phyloP scores from a whole-genome alignment of 2,113 vertebrate species.

The Meriones unguiculatus region DNA sequence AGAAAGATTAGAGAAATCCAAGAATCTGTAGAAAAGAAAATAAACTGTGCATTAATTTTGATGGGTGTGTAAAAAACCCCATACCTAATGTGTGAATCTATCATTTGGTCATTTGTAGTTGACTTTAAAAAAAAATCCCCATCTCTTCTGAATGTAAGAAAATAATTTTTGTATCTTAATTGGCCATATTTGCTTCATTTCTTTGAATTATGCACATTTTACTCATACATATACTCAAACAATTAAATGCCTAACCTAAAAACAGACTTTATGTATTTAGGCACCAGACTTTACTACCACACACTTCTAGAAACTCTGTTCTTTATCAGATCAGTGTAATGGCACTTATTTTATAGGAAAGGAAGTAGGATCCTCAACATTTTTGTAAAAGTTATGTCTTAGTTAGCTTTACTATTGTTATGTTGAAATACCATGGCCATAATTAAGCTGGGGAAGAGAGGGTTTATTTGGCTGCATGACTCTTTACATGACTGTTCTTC shows the following conservation, averaged over 20 bases:
- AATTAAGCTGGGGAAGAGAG: not conserved
- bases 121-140: slow-evolving; percentile 35
- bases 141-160: slow-evolving; percentile 35
- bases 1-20: not conserved
- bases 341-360: slow-evolving; percentile 43
- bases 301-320: slow-evolving; percentile 9
- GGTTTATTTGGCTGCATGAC: not conserved
- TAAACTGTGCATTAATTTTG: not conserved
- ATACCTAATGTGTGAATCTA: not conserved
- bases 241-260: slow-evolving; percentile 63
- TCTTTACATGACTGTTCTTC: not conserved
- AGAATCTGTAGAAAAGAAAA: not conserved
- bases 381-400: slow-evolving; percentile 7
- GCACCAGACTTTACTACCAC: not conserved
- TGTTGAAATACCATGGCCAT: not conserved
- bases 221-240: not conserved
- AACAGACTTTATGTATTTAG: slow-evolving; percentile 12
- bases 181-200: slow-evolving; percentile 53
- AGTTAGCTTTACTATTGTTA: not conserved
- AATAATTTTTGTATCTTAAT: slow-evolving; percentile 49
- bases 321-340: slow-evolving; percentile 56
- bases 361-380: not conserved
- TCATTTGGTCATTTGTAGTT: slow-evolving; percentile 4
- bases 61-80: not conserved
- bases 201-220: slow-evolving; percentile 59